phyloP scores from a whole-genome alignment of 2,797 vertebrate species.

The Brachymystax lenok region DNA sequence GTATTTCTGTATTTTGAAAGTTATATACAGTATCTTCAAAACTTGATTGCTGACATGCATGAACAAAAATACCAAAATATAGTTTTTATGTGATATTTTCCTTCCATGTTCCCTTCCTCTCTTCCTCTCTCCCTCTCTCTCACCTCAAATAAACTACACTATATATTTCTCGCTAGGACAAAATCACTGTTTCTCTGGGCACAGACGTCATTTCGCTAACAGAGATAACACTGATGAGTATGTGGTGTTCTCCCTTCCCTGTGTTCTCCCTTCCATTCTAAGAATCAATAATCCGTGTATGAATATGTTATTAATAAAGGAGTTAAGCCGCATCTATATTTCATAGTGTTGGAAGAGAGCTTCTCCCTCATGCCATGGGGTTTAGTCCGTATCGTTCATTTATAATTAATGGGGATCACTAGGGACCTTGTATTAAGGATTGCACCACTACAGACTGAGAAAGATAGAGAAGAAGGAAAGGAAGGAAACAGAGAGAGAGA shows the following conservation, averaged over 20 bases:
- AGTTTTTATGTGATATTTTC: neutral
- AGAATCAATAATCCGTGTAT: slow-evolving; percentile 75
- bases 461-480: neutral
- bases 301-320: slow-evolving; percentile 78
- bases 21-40: too few species aligned
- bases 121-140: too few species aligned
- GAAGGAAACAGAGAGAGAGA: neutral
- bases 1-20: too few species aligned
- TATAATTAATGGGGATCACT: slow-evolving; percentile 77
- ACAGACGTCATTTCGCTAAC: slow-evolving; percentile 33
- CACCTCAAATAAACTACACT: too few species aligned
- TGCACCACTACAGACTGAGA: slow-evolving; percentile 43
- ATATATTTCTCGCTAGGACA: neutral
- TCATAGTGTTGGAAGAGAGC: slow-evolving; percentile 70
- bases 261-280: slow-evolving; percentile 35
- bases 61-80: too few species aligned
- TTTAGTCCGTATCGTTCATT: slow-evolving; percentile 74
- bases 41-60: too few species aligned
- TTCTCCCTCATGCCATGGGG: slow-evolving; percentile 58
- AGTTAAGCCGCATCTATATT: slow-evolving; percentile 78
- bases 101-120: neutral
- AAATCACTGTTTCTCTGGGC: slow-evolving; percentile 8
- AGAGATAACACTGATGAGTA: slow-evolving; percentile 53
- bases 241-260: slow-evolving; percentile 35
- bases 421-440: slow-evolving; percentile 71